phyloP scores from a whole-genome alignment of 92 coral and sea anemone species.

The Parazoanthus darwini region DNA sequence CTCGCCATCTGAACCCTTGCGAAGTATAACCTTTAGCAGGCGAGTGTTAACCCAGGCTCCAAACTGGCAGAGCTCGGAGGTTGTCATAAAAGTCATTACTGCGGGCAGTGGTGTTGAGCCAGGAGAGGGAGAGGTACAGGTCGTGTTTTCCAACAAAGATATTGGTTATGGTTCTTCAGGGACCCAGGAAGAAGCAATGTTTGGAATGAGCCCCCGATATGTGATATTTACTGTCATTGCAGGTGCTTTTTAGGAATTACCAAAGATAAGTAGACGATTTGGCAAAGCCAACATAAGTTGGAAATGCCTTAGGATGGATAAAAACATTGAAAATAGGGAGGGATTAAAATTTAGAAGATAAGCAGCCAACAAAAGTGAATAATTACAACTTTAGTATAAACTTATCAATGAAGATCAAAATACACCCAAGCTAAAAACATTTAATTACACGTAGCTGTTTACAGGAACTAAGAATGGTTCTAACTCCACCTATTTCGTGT shows the following conservation, averaged over 20 bases:
- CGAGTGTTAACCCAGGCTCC: neutral
- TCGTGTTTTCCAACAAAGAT: constrained; percentile 35
- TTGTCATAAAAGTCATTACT: neutral
- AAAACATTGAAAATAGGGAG: too few species aligned
- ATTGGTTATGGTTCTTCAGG: constrained; percentile 39
- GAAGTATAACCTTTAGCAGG: constrained; percentile 9
- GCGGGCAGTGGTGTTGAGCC: constrained; percentile 35
- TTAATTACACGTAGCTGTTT: neutral
- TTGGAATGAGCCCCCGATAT: constrained; percentile 36
- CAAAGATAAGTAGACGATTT: too few species aligned
- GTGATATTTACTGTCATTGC: too few species aligned
- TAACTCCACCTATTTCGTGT: too few species aligned
- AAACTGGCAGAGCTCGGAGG: constrained; percentile 20
- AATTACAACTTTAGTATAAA: too few species aligned
- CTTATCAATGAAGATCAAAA: too few species aligned
- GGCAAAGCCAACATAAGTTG: too few species aligned
- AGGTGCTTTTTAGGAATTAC: too few species aligned
- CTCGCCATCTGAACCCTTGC: neutral
- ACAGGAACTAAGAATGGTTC: too few species aligned
- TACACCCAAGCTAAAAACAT: neutral
- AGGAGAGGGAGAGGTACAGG: constrained; percentile 35
- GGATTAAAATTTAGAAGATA: too few species aligned
- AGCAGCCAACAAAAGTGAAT: too few species aligned
- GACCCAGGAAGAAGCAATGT: constrained; percentile 41
- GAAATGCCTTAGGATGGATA: too few species aligned